A percentile compares a stretch with the other conserved stretches of the same genome.
Evolutionary conservation across 2,113 vertebrate genomes (phyloP).

Genomic region (Mustelus asterias): DNA sequence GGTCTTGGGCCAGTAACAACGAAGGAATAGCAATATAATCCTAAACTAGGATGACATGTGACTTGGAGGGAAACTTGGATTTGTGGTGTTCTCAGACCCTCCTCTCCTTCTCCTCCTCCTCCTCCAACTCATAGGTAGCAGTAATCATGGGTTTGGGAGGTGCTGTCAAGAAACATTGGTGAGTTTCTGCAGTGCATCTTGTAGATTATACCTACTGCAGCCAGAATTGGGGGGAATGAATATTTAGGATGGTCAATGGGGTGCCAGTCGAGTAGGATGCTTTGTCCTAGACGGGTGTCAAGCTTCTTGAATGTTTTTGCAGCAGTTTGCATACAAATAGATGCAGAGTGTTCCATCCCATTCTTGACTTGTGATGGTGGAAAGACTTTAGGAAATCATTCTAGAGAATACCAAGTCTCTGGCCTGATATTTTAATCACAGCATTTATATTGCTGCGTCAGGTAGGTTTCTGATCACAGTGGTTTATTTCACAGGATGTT

Average conservation of each 20-base stretch:
- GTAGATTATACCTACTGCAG: background rate
- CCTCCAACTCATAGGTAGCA: background rate
- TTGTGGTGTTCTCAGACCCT: background rate
- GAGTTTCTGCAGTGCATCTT: background rate
- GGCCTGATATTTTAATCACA: no score
- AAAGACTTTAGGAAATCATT: background rate
- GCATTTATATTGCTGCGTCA: background rate
- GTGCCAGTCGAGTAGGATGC: background rate
- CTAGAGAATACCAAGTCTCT: background rate
- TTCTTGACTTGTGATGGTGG: background rate
- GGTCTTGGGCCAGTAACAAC: background rate
- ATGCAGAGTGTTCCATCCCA: background rate
- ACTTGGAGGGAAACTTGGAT: no score
- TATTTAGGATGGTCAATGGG: background rate
- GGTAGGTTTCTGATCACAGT: background rate
- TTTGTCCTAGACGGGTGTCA: background rate
- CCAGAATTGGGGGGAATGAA: background rate
- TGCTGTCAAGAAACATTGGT: background rate
- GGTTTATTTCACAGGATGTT: background rate
- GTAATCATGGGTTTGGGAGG: background rate
- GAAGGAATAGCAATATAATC: background rate
- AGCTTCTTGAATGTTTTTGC: background rate
- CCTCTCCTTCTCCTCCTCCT: background rate
- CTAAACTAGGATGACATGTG: background rate
- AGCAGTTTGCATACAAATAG: background rate